A percentile compares a stretch with the other conserved stretches of the same genome.
These are phyloP conservation scores for Taxidea taxus DNA, from an alignment of 2,113 vertebrate genomes.

Conservation along the genomic window DNA sequence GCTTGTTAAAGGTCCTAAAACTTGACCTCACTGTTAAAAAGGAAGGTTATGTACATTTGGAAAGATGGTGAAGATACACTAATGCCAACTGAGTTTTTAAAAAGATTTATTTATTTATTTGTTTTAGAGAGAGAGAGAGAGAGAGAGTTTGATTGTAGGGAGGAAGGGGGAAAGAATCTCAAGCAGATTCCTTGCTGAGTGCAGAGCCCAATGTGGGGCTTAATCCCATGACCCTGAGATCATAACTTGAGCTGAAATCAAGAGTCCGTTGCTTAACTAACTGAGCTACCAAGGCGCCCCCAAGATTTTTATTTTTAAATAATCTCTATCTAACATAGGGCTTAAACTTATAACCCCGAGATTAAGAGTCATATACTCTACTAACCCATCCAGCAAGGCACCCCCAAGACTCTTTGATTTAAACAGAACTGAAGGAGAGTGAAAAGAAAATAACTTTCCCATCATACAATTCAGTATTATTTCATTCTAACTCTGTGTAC, in stretches of 20 bases:
- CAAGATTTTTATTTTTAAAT: neutral
- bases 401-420: neutral
- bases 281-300: neutral
- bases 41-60: neutral
- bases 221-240: neutral
- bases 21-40: neutral
- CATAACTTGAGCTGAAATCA: neutral
- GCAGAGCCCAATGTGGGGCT: neutral
- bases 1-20: neutral
- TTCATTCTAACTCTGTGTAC: neutral
- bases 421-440: neutral
- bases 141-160: neutral
- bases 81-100: neutral
- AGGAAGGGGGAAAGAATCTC: no score
- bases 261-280: neutral
- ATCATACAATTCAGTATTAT: neutral
- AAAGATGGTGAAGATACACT: neutral
- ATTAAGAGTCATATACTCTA: neutral
- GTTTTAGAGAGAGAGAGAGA: neutral
- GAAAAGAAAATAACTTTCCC: neutral
- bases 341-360: neutral
- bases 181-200: neutral
- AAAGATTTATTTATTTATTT: neutral
- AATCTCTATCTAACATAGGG: neutral
- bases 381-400: neutral